A percentile compares a stretch with the other conserved stretches of the same genome.
Conservation (phyloP, 2,113 vertebrate genomes). For the Nesoenas mayeri region DNA sequence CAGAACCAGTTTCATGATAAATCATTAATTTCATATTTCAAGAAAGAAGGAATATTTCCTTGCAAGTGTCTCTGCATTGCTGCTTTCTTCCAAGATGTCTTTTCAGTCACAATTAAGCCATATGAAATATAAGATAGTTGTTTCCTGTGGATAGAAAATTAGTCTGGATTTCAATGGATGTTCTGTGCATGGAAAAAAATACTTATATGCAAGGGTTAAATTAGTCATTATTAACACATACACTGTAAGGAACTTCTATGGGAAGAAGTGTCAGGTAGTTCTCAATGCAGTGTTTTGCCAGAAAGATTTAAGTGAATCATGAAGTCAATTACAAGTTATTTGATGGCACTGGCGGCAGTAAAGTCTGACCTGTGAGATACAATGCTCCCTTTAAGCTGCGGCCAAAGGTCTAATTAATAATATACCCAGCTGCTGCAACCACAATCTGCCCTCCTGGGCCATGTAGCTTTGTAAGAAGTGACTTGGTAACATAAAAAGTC, state of each 20-base stretch:
- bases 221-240: not conserved
- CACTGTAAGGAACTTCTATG: not conserved
- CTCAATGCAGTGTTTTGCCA: not conserved
- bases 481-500: not conserved
- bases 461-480: not conserved
- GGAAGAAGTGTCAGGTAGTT: not conserved
- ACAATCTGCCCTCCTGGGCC: not conserved
- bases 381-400: conserved; percentile 16
- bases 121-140: not conserved
- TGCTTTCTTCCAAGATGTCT: not conserved
- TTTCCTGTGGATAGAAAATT: not conserved
- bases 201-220: not conserved
- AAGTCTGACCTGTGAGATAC: not conserved
- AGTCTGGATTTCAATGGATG: not conserved
- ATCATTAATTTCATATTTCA: not conserved
- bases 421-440: not conserved
- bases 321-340: not conserved
- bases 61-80: not conserved
- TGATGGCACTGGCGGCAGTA: not conserved
- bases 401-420: conserved; percentile 16
- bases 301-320: not conserved
- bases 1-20: not conserved
- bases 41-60: not conserved
- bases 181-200: not conserved
- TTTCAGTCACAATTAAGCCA: not conserved